phyloP scores from a whole-genome alignment of 1,140 invertebrate species.

The Pomacea maculata region DNA sequence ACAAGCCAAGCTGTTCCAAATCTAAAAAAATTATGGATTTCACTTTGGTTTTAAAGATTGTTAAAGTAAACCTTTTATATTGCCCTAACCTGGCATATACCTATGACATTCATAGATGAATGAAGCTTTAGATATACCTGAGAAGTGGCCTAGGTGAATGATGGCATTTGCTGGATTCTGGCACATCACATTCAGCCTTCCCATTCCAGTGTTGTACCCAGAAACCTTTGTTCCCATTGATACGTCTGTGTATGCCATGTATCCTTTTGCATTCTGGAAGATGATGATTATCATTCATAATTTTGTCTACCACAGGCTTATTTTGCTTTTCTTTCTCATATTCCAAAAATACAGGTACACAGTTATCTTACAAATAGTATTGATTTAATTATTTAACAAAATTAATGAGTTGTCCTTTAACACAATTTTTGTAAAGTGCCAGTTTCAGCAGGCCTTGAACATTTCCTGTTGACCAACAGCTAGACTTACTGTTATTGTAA shows the following conservation, averaged over 20 bases:
- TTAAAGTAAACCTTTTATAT: no score
- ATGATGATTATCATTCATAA: conserved; percentile 27
- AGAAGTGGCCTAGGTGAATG: conserved; percentile 86
- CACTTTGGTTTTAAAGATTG: no score
- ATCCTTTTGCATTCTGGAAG: conserved; percentile 82
- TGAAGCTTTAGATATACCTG: conserved; percentile 71
- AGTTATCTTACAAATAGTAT: background rate
- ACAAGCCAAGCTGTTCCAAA: no score
- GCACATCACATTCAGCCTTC: conserved; percentile 83
- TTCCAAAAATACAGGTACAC: background rate
- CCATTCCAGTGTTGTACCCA: conserved; percentile 77
- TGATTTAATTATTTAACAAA: background rate
- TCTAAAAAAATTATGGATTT: no score
- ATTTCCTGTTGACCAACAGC: background rate
- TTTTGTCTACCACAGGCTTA: background rate
- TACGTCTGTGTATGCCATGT: conserved; percentile 91
- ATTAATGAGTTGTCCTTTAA: no score
- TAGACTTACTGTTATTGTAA: background rate
- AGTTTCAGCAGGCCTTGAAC: background rate
- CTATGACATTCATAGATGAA: no score
- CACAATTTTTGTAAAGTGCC: no score
- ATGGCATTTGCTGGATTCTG: conserved; percentile 97
- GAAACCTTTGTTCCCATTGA: conserved; percentile 90
- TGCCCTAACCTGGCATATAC: no score
- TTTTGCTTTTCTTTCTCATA: background rate